These are phyloP conservation scores for Phocoena phocoena DNA, from an alignment of 2,113 vertebrate genomes.

Conservation along the genomic window DNA sequence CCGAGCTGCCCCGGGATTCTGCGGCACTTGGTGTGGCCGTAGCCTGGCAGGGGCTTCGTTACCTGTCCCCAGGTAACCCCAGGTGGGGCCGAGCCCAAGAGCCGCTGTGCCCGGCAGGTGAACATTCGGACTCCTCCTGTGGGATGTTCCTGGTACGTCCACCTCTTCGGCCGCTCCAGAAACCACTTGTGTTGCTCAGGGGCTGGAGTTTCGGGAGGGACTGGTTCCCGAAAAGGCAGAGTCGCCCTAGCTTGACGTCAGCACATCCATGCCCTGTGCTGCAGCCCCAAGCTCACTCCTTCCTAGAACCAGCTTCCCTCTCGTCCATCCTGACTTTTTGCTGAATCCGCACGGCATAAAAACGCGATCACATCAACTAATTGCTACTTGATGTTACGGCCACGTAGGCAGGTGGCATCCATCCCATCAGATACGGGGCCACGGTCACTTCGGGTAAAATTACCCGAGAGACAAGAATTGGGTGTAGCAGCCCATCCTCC, in stretches of 20 bases:
- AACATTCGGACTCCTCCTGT: background rate
- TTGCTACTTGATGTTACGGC: fast-evolving
- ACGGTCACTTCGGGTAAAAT: background rate
- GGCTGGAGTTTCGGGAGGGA: background rate
- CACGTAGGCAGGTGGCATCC: fast-evolving
- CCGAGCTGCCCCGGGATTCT: background rate
- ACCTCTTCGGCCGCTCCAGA: background rate
- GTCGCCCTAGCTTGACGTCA: background rate
- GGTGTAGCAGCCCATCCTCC: fast-evolving
- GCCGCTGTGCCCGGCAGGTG: fast-evolving
- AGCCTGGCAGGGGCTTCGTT: background rate
- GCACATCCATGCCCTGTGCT: fast-evolving
- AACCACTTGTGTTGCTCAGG: too few relatives aligned
- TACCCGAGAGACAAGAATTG: background rate
- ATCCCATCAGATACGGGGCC: fast-evolving
- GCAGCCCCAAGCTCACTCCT: background rate
- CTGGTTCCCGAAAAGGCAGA: fast-evolving
- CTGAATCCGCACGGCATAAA: background rate
- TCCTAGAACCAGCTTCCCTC: background rate
- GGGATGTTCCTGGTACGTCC: background rate
- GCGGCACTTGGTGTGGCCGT: too few relatives aligned
- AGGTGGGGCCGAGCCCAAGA: fast-evolving
- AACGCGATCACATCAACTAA: background rate
- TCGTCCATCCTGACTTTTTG: background rate
- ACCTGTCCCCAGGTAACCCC: fast-evolving